Conservation (phyloP, 2,888 invertebrate species). For the Amblyjoppa fuscipennis region DNA sequence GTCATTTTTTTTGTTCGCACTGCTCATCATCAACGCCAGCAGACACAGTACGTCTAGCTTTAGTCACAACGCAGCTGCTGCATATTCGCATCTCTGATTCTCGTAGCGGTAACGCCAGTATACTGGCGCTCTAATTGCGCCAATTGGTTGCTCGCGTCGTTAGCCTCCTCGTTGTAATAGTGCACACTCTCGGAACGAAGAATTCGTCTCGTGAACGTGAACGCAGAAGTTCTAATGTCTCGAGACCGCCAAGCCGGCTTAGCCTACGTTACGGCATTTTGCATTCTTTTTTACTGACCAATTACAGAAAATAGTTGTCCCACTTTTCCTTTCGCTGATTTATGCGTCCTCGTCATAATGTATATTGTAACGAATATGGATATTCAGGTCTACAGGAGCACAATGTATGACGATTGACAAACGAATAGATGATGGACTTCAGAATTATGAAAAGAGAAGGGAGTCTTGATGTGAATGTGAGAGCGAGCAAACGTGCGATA, state of each 20-base stretch:
- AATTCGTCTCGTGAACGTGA: constrained; percentile 9
- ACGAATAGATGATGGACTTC: too few species aligned
- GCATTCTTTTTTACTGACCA: constrained; percentile 3
- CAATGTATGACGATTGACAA: neutral
- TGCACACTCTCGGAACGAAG: constrained; percentile 20
- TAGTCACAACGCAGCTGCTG: constrained; percentile 48
- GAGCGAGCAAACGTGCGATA: too few species aligned
- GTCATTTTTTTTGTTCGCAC: neutral
- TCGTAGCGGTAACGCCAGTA: constrained; percentile 70
- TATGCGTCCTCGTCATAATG: neutral
- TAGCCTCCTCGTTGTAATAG: constrained; percentile 41
- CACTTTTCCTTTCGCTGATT: neutral
- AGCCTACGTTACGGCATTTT: neutral
- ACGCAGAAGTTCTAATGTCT: neutral
- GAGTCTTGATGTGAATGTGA: too few species aligned
- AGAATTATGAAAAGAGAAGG: too few species aligned
- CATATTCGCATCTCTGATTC: constrained; percentile 74
- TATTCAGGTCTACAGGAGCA: neutral
- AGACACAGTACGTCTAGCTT: constrained; percentile 61
- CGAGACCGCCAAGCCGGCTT: neutral
- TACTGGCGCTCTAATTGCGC: constrained; percentile 75
- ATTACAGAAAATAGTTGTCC: constrained; percentile 7
- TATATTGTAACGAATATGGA: neutral
- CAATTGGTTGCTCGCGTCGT: constrained; percentile 74
- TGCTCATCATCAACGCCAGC: constrained; percentile 59